Conservation (phyloP, 2,113 vertebrate genomes). For the Oreochromis tanganicae region DNA sequence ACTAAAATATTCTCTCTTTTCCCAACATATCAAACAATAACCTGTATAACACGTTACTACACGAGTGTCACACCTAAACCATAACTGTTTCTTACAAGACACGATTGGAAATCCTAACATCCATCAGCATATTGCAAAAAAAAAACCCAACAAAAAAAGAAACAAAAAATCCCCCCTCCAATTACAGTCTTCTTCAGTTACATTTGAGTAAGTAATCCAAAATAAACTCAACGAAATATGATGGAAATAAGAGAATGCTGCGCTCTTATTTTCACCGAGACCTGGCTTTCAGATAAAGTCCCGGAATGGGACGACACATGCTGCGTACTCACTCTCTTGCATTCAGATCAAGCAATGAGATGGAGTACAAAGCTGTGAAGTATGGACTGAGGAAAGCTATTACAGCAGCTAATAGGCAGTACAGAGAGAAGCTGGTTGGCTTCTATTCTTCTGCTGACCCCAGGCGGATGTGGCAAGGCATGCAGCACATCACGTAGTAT, state of each 20-base stretch:
- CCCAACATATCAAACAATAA: not conserved
- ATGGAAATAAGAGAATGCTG: accelerated
- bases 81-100: not conserved
- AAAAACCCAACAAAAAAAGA: accelerated
- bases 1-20: not conserved
- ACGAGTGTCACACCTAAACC: accelerated
- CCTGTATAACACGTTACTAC: accelerated
- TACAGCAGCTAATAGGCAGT: not conserved
- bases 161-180: not conserved
- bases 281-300: not conserved
- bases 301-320: accelerated
- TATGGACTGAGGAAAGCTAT: not conserved
- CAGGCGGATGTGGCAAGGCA: not conserved
- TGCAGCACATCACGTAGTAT: not conserved
- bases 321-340: accelerated
- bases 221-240: accelerated
- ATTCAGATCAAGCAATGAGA: not conserved
- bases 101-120: accelerated
- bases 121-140: not conserved
- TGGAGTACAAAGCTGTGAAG: not conserved
- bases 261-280: accelerated
- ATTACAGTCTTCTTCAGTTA: not conserved
- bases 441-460: not conserved
- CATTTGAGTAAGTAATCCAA: accelerated
- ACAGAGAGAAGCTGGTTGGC: accelerated